Base-by-base conservation (phyloP, 1,140 invertebrate genomes). In the Anoplophora glabripennis region DNA sequence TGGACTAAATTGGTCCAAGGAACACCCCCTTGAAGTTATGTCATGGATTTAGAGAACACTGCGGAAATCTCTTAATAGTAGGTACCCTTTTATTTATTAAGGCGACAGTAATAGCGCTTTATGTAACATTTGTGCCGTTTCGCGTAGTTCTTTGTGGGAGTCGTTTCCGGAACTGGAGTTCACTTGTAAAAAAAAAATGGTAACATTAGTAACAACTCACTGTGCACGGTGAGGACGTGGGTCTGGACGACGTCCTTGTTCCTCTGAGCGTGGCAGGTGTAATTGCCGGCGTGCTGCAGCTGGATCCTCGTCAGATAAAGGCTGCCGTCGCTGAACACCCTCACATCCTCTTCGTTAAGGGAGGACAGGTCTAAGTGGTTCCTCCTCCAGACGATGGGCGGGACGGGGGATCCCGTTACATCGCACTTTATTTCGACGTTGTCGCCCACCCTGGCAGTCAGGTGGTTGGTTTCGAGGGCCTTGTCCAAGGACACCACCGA, bases 391-490 rank as follows among this genome's bases (percentile, higher is more conserved):
- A 90, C 80, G 38, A 90, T 83, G 12, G 86, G 85, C 0, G 86
- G 86, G 2, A 85, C 81, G 17, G 87, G 86, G 11, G 81, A 84
- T 40, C 86, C 86, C 9, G 83, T 86, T 9, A 88, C 86, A 70
- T 89, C 88, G 75, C 89, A 92, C 68, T 89, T 89, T 56, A 92
- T 84, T 72, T 92, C 88, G 33, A 92, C 84, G 68, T 89, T 90
- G 74, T 90, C 89, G 12, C 86, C 88, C 11, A 89, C 86, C 55
- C 86, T 71, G 37, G 86, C 84, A 58, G 81, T 80, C 58, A 89
- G 75, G 68, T 85, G 79, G 78, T 87, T 88, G 14, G 86, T 80
- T 71, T 89, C 86, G 28, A 90, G 75, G 14, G 86, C 84, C 71
- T 90, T 89, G 70, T 89, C 87, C 66, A 89, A 72, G 1, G 86